phyloP scores from a whole-genome alignment of 2,113 vertebrate genomes.

The Cranoglanis bouderius region DNA sequence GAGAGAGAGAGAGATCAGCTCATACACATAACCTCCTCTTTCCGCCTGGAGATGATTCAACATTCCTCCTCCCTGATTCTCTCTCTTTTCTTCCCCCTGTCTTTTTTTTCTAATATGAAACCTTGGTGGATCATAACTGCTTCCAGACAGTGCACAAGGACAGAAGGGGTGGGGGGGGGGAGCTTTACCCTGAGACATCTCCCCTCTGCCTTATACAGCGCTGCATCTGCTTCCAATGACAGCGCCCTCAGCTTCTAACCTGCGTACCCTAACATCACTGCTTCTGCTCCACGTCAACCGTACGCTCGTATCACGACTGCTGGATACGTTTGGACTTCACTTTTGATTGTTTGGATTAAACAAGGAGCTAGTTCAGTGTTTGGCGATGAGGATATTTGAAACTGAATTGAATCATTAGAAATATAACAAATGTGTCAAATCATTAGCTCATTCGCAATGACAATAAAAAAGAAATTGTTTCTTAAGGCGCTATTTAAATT shows the following conservation, averaged over 20 bases:
- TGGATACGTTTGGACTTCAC: background rate
- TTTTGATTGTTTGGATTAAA: background rate
- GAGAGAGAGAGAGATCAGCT: constrained; percentile 16
- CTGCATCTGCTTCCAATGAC: constrained; percentile 69
- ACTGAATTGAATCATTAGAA: background rate
- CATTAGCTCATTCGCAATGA: background rate
- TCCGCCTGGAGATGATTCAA: constrained; percentile 45
- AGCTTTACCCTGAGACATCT: constrained; percentile 59
- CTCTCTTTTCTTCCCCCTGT: constrained; percentile 30
- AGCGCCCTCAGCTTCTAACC: constrained; percentile 45
- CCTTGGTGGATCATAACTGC: constrained; percentile 66
- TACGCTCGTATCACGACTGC: background rate
- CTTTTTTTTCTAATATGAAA: constrained; percentile 46
- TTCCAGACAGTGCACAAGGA: constrained; percentile 71
- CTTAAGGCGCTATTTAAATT: background rate
- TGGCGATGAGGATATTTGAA: background rate
- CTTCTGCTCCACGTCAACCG: background rate
- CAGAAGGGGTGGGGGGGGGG: too few species aligned
- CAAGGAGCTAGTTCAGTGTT: background rate
- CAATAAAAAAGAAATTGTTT: background rate
- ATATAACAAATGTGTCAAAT: too few species aligned
- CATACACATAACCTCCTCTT: constrained; percentile 36
- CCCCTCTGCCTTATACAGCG: constrained; percentile 58
- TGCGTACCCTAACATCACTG: constrained; percentile 25
- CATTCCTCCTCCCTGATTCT: constrained; percentile 51